Base-by-base conservation (phyloP, 92 coral and sea anemone species). In the Bergia puertoricense region DNA sequence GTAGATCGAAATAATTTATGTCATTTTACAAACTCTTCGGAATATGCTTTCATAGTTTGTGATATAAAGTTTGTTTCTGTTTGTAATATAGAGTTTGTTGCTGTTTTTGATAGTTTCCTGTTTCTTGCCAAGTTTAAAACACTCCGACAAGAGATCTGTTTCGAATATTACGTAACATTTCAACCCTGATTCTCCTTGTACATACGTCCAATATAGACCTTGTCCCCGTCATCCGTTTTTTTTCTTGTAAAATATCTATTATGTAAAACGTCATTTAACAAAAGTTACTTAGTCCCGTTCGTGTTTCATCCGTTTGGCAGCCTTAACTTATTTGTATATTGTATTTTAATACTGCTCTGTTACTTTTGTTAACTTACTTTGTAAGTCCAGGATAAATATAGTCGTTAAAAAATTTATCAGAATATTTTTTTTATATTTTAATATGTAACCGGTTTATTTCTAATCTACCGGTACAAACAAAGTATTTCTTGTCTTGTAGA, bases 401-500 rank as follows among this genome's bases (percentile, higher is more conserved):
- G 57, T 54, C 59, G 3, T 54, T 11, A 10, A 54, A 13, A 51
- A 15, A 8, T 13, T 62, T 5, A 62, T 62, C 43, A 36, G 1
- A 10, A 75, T 39, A 75, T 44, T 30, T 45, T 54, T 79, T 42
- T 40, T 6, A 36, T 40, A 40, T 36, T 42, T 13, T 16, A n/a
- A 11, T 36, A 5, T 2, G 37, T 38, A 15, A 18, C 22, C 18
- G 72, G 23, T 36, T n/a, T 48, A 48, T 48, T 48, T 48, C 54
- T 62, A 16, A 4, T 18, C 3, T 56, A 56, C 65, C 2, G 68
- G 6, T 48, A 20, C 11, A 80, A 57, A 23, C 30, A 23, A 16
- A 3, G 57, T 38, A 38, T 23, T 23, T 74, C 7, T 73, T 79
- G 56, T 36, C 73, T 88, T 83, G 9, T 62, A 94, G 97, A 81